Conservation (phyloP, 2,888 invertebrate genomes). For the Campaea margaritaria region DNA sequence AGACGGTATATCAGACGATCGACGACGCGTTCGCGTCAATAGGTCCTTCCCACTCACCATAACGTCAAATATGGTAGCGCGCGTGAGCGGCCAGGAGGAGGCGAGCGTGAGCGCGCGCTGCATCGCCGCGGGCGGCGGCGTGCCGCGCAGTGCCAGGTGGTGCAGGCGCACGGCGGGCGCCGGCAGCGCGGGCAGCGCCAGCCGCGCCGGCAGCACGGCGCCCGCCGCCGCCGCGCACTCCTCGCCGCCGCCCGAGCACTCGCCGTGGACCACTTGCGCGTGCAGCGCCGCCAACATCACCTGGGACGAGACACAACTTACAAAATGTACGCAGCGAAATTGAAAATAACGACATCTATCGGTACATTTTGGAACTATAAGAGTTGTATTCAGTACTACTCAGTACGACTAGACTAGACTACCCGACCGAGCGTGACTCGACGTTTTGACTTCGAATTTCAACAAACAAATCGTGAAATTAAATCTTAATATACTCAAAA, state of each 20-base stretch:
- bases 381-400: too few relatives aligned
- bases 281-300: conserved; percentile 97
- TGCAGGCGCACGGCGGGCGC: conserved; percentile 95
- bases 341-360: too few relatives aligned
- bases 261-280: conserved; percentile 96
- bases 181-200: conserved; percentile 92
- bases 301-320: conserved; percentile 66
- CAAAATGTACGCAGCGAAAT: too few relatives aligned
- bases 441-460: too few relatives aligned
- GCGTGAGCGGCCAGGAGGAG: conserved; percentile 96
- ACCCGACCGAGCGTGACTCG: too few relatives aligned
- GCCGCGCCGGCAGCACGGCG: conserved; percentile 91
- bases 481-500: too few relatives aligned
- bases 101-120: conserved; percentile 96
- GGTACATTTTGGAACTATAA: too few relatives aligned
- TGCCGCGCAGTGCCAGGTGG: conserved; percentile 95
- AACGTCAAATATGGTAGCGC: conserved; percentile 97
- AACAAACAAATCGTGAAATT: too few relatives aligned
- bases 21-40: too few relatives aligned
- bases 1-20: too few relatives aligned
- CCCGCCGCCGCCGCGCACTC: conserved; percentile 91
- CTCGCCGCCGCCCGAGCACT: conserved; percentile 89
- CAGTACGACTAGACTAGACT: too few relatives aligned
- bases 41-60: conserved; percentile 86
- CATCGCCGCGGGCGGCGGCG: conserved; percentile 94